Percentiles rank a stretch among this genome's conserved stretches.
These are phyloP conservation scores for Malurus melanocephalus DNA, from an alignment of 2,113 vertebrate genomes.

Conservation along the genomic window DNA sequence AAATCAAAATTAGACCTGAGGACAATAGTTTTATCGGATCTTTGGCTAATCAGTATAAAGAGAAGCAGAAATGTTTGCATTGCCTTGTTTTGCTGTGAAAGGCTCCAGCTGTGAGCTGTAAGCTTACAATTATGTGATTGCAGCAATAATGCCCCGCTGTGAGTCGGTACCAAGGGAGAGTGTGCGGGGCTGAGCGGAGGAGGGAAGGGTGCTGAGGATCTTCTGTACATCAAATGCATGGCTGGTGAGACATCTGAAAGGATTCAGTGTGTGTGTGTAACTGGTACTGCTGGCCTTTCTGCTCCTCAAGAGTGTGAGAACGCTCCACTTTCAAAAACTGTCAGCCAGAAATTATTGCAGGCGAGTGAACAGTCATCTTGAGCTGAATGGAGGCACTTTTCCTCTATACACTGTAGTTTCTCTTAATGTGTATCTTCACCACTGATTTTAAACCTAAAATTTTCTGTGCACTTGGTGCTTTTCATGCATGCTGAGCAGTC, in stretches of 20 bases:
- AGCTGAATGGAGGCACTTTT: background rate
- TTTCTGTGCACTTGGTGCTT: background rate
- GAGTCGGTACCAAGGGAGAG: slow-evolving; percentile 27
- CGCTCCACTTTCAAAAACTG: background rate
- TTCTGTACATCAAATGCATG: background rate
- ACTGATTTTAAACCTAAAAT: background rate
- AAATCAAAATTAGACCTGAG: background rate
- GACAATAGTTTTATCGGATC: background rate
- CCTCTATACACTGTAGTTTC: background rate
- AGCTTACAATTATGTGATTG: background rate
- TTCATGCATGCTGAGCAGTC: background rate
- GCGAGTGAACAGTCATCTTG: background rate
- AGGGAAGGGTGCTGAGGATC: background rate
- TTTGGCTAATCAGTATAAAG: background rate
- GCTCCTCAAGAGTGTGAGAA: background rate
- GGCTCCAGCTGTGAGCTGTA: slow-evolving; percentile 37
- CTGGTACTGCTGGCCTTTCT: slow-evolving; percentile 56
- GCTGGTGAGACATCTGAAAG: slow-evolving; percentile 20
- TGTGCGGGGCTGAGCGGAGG: background rate
- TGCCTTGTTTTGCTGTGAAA: slow-evolving; percentile 14
- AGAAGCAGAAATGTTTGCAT: background rate
- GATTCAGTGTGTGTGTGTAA: slow-evolving; percentile 52
- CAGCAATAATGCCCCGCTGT: slow-evolving; percentile 55
- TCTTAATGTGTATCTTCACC: background rate
- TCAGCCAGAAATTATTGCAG: background rate